A percentile compares a stretch with the other conserved stretches of the same genome.
Evolutionary conservation across 2,113 vertebrate species (phyloP).

Genomic region (Oenanthe oenanthe): DNA sequence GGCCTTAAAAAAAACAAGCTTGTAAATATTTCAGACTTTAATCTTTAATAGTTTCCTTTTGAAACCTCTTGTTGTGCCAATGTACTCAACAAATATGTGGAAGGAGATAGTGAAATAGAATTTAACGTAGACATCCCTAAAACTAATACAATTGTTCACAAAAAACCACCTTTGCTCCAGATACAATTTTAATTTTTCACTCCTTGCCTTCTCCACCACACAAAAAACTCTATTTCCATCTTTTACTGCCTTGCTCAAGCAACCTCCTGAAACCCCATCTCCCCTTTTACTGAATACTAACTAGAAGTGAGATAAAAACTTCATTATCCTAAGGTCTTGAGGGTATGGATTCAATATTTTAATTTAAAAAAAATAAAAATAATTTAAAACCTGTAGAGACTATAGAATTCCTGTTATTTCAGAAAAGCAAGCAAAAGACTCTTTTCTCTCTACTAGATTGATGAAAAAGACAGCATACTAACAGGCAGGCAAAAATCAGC

Average conservation of each 20-base stretch:
- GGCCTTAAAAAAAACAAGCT: neutral
- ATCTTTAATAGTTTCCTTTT: constrained; percentile 7
- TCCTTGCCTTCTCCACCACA: neutral
- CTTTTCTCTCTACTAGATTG: neutral
- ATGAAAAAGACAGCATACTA: neutral
- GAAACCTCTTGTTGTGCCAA: neutral
- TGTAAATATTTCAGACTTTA: constrained; percentile 12
- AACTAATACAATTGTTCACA: neutral
- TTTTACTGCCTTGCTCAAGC: neutral
- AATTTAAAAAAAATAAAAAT: constrained; percentile 7
- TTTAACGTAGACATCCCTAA: neutral
- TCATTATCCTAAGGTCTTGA: neutral
- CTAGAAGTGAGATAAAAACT: neutral
- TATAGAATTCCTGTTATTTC: neutral
- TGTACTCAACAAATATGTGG: constrained; percentile 24
- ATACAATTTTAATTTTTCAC: neutral
- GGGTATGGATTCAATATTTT: neutral
- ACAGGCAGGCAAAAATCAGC: neutral
- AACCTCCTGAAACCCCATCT: neutral
- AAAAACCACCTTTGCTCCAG: neutral
- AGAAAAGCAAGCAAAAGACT: neutral
- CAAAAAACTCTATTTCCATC: neutral
- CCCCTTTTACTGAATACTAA: neutral
- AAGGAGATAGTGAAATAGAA: neutral
- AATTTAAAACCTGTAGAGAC: neutral